phyloP scores from a whole-genome alignment of 2,113 vertebrate genomes.

The Tiliqua scincoides region DNA sequence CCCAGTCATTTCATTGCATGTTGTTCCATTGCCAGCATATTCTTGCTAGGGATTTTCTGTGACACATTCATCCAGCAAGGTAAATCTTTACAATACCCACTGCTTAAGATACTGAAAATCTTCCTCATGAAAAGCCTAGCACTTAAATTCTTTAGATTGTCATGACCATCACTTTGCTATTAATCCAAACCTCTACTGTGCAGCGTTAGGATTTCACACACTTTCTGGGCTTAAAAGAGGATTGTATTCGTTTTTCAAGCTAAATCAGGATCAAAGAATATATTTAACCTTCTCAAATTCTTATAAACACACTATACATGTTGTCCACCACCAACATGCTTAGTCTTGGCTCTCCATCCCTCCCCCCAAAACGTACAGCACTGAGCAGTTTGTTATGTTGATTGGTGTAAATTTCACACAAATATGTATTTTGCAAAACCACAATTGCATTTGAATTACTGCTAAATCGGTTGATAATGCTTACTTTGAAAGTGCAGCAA shows the following conservation, averaged over 20 bases:
- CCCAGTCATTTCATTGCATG: too few relatives aligned
- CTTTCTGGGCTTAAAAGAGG: constrained; percentile 11
- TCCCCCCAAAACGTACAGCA: neutral
- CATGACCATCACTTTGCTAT: constrained; percentile 5
- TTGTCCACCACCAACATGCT: neutral
- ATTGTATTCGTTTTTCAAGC: neutral
- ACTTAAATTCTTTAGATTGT: constrained; percentile 10
- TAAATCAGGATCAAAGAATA: constrained; percentile 19
- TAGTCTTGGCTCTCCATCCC: neutral
- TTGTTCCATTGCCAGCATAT: neutral
- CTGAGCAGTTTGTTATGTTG: neutral
- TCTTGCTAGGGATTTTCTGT: neutral
- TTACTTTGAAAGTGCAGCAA: neutral
- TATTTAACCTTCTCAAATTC: neutral
- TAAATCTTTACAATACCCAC: constrained; percentile 10
- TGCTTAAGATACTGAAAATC: constrained; percentile 3
- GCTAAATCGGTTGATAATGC: neutral
- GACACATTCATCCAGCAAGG: neutral
- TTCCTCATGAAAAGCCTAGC: neutral
- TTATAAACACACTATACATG: neutral
- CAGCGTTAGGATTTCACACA: constrained; percentile 16
- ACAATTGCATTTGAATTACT: neutral
- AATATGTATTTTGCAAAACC: neutral
- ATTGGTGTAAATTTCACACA: neutral
- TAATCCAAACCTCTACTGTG: constrained; percentile 6